Percentiles rank a stretch among this genome's conserved stretches.
phyloP scores from a whole-genome alignment of 92 coral and sea anemone species.

The Micromussa lordhowensis region DNA sequence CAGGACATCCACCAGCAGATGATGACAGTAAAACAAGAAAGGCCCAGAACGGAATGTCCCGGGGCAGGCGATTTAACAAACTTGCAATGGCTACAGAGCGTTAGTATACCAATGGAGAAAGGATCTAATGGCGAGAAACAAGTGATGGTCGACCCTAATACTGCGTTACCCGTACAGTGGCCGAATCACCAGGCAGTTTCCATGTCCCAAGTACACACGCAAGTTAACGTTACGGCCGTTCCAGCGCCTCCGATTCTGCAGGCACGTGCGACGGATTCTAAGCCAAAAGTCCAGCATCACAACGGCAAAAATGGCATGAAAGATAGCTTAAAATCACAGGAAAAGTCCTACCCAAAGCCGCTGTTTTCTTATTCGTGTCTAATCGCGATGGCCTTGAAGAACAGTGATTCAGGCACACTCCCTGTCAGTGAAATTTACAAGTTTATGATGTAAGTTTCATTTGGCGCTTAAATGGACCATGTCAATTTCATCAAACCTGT shows the following conservation, averaged over 20 bases:
- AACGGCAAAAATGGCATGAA: conserved; percentile 78
- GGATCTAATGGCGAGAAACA: conserved; percentile 68
- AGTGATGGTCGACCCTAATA: conserved; percentile 99
- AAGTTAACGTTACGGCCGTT: conserved; percentile 73
- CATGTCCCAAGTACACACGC: conserved; percentile 72
- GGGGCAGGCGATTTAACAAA: conserved; percentile 94
- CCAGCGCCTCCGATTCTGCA: conserved; percentile 73
- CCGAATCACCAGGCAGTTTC: conserved; percentile 72
- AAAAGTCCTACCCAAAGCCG: conserved; percentile 96
- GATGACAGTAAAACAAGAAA: conserved; percentile 78
- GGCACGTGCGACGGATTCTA: conserved; percentile 81
- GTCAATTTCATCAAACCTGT: conserved; percentile 13
- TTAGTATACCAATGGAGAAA: conserved; percentile 97
- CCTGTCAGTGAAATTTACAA: conserved; percentile 99
- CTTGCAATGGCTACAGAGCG: conserved; percentile 98
- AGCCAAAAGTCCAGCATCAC: conserved; percentile 66
- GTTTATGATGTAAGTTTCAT: conserved; percentile 98
- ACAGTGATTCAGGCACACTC: conserved; percentile 96
- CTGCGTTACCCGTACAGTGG: conserved; percentile 99
- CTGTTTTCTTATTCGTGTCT: conserved; percentile 97
- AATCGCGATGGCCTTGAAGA: conserved; percentile 98
- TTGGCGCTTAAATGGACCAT: conserved; percentile 40
- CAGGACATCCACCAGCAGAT: conserved; percentile 77
- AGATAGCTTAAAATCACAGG: conserved; percentile 87
- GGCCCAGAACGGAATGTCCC: conserved; percentile 73